These are phyloP conservation scores for Malurus elegans DNA, from an alignment of 2,113 vertebrate species.

Conservation along the genomic window DNA sequence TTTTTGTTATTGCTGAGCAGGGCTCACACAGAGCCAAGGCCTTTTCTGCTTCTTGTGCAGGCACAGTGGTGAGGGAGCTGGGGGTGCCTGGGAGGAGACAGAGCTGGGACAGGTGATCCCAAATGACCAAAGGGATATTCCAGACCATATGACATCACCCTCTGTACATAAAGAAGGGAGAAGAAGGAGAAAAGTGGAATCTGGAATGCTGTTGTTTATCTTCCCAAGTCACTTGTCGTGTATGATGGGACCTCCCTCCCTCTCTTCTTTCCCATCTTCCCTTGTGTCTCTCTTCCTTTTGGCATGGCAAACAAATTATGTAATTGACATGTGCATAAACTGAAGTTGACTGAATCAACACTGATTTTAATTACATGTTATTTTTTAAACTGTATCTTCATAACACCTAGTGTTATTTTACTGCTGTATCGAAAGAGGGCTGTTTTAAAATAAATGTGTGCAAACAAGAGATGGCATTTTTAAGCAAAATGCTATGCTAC, in stretches of 20 bases:
- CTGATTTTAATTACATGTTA: neutral
- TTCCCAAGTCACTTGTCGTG: neutral
- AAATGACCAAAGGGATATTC: neutral
- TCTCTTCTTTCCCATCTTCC: neutral
- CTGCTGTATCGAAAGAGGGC: neutral
- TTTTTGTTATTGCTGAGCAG: neutral
- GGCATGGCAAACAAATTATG: neutral
- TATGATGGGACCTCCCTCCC: too few species aligned
- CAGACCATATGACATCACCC: neutral
- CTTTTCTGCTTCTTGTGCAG: rapidly evolving
- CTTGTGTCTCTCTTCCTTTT: neutral
- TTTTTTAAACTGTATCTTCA: neutral
- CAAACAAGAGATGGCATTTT: neutral
- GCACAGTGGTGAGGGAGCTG: neutral
- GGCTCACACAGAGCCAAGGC: neutral
- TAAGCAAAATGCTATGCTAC: neutral
- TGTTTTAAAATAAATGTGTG: neutral
- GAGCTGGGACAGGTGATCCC: neutral
- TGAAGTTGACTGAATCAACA: neutral
- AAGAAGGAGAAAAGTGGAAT: neutral
- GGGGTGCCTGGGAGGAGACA: neutral
- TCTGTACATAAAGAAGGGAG: neutral
- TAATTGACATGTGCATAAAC: neutral
- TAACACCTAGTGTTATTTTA: neutral
- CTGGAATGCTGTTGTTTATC: neutral